Evolutionary conservation across 2,888 invertebrate species (phyloP), one percentile per base, ranked within the genome.

Genomic region (Gymnosoma rotundatum): DNA sequence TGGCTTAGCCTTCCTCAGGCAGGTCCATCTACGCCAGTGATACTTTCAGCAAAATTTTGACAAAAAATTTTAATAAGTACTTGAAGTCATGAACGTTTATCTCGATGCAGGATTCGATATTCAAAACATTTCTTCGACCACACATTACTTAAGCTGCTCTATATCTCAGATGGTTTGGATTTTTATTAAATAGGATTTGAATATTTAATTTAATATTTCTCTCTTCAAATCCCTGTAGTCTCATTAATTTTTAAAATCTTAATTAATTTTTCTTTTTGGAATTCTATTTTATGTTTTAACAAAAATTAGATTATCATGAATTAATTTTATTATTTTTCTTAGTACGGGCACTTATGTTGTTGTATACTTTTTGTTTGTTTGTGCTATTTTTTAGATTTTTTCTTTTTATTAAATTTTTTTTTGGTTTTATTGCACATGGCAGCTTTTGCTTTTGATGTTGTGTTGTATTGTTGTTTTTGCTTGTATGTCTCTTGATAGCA

Each of bases 401-500:
- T 18, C 25, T 66, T 64, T 74, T 20, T 79, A 36, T 42, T 45
- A 45, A 36, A 61, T 21, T 36, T 54, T 72, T 76, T 64, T 58
- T 18, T 25, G 4, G 1, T 61, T 16, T 64, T 66, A 70, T 50
- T 72, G 58, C 70, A 76, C 64, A 78, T 72, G 66, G 50, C 70
- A 70, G 50, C 66, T 56, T 38, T 38, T 74, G 73, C 48, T 52
- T 60, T 66, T 66, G 60, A 48, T 58, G 58, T 66, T 16, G 61
- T 61, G 21, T 56, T 20, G 45, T n/a, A n/a, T 38, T 21, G 36
- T 25, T 76, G 66, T 50, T 76, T 67, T 52, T 78, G 60, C 50
- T 60, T 20, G 67, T 73, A 72, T 79, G 78, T 79, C 80, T 66
- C 83, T 83, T 67, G 84, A 86, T 86, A 78, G 86, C 83, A 84